Conservation (phyloP, 1,140 invertebrate species). For the Zophobas atratus region DNA sequence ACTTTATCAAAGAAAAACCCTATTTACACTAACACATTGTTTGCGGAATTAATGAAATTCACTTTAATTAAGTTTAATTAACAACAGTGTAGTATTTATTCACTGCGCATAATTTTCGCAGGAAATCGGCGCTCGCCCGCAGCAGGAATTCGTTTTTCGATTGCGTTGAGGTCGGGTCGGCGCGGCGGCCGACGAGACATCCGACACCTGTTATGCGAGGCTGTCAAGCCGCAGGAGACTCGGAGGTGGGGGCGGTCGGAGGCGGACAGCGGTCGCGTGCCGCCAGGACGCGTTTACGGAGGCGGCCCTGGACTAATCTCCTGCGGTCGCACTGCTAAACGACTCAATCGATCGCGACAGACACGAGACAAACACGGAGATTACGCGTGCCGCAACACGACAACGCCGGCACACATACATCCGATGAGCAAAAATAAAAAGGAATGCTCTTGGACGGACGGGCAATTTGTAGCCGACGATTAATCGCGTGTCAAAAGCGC, state of each 20-base stretch:
- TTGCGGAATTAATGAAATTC: too few species aligned
- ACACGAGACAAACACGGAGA: slow-evolving; percentile 31
- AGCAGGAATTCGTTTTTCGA: neutral
- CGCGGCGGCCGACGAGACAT: slow-evolving; percentile 22
- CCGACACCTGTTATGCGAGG: slow-evolving; percentile 53
- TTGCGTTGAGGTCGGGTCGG: neutral
- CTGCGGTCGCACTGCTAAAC: slow-evolving; percentile 43
- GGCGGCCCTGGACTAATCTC: slow-evolving; percentile 45
- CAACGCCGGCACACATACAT: neutral
- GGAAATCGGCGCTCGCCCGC: neutral
- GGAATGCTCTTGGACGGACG: too few species aligned
- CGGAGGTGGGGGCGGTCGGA: slow-evolving; percentile 45
- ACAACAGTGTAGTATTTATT: too few species aligned
- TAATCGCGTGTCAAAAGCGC: too few species aligned
- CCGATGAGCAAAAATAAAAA: neutral
- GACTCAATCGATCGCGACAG: slow-evolving; percentile 42
- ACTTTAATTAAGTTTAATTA: too few species aligned
- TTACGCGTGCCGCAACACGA: slow-evolving; percentile 35
- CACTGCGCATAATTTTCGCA: slow-evolving; percentile 2
- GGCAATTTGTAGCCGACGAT: too few species aligned
- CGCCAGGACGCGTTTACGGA: slow-evolving; percentile 50
- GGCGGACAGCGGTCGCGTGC: slow-evolving; percentile 66
- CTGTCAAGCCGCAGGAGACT: slow-evolving; percentile 25
- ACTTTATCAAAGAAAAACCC: too few species aligned
- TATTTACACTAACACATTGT: too few species aligned